Evolutionary conservation across 1,140 invertebrate genomes (phyloP).

Genomic region (Sminthurides bifidus): DNA sequence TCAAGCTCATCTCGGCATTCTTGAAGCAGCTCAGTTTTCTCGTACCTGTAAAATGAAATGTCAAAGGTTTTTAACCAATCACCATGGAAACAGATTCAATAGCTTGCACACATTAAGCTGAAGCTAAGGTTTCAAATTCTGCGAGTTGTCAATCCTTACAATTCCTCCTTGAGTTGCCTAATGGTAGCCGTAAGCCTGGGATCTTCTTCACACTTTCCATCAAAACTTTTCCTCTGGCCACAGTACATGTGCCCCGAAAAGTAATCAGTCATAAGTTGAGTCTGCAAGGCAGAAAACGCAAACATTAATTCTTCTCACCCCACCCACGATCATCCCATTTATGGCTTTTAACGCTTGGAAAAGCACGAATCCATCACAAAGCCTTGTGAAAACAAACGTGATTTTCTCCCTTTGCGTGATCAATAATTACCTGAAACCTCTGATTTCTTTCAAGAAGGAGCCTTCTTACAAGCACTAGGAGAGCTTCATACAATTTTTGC

Average conservation of each 20-base stretch:
- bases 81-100: no score
- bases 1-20: slow-evolving; percentile 31
- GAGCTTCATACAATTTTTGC: slow-evolving; percentile 24
- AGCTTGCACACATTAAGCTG: no score
- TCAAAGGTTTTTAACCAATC: no score
- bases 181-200: slow-evolving; percentile 12
- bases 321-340: no score
- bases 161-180: slow-evolving; percentile 25
- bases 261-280: slow-evolving; percentile 23
- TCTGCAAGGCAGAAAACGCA: slow-evolving; percentile 3
- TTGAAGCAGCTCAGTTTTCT: slow-evolving; percentile 29
- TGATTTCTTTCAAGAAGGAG: slow-evolving; percentile 28
- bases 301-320: no score
- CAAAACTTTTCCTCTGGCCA: slow-evolving; percentile 21
- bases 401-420: no score
- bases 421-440: slow-evolving; percentile 11
- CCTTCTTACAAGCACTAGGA: slow-evolving; percentile 14
- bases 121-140: no score
- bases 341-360: no score
- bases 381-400: no score
- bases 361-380: no score
- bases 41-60: slow-evolving; percentile 11
- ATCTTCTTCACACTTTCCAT: slow-evolving; percentile 20
- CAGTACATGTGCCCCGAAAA: slow-evolving; percentile 27
- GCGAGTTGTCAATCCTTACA: no score